Evolutionary conservation across 2,113 vertebrate genomes (phyloP), one percentile per base, ranked within the genome.

Genomic region (Epinephelus moara): DNA sequence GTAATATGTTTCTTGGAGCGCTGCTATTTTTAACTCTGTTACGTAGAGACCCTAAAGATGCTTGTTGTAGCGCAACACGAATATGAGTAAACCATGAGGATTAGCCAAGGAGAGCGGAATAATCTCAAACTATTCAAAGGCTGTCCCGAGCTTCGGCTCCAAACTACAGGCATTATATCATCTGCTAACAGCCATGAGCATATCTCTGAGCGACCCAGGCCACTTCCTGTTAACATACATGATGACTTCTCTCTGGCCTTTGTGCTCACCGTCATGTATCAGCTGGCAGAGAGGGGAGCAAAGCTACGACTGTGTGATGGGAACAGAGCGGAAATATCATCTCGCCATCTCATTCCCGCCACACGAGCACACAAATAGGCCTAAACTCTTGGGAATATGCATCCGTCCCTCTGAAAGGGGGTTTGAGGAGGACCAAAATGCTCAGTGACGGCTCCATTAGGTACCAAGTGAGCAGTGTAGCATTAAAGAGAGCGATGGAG

Each of bases 391-490:
- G 84, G 88, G 89, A 89, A 85, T 77, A 81, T 9, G 74, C 70
- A n/a, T 59, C 62, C 70, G 78, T 86, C 82, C 89, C 91, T 85
- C 79, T 81, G 84, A 76, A 66, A 74, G 85, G 84, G 82, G 87
- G 87, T 91, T 83, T 81, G 82, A 88, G 75, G 61, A 75, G 70
- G 87, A 86, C 84, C 88, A 85, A 89, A 86, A 86, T 90, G 89
- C 89, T 91, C 85, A 75, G 75, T 90, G 92, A 87, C 84, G 72
- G 90, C 92, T 93, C 88, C 91, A 94, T 94, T 94, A 94, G 92
- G 93, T 69, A 94, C 89, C 89, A 91, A 94, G 91, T 93, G 89
- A 93, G 88, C 85, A 89, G 77, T 91, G 81, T 49, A 56, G 85
- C 86, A 91, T 90, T 86, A 88, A 70, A 78, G 73, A 73, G 68